These are phyloP conservation scores for Suricata suricatta DNA, from an alignment of 2,113 vertebrate species.

Conservation along the genomic window DNA sequence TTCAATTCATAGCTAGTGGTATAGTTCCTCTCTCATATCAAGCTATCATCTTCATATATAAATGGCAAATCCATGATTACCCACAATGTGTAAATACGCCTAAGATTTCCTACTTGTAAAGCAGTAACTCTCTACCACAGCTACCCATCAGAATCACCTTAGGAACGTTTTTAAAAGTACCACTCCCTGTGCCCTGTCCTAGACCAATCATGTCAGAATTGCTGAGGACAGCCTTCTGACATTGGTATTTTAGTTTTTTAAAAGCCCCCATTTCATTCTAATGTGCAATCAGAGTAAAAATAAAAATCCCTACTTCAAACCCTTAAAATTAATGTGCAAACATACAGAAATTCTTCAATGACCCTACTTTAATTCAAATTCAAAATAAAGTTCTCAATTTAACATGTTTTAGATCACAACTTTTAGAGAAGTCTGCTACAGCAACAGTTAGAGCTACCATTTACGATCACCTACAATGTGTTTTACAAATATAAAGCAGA, in stretches of 20 bases:
- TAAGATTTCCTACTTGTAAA: neutral
- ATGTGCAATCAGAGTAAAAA: neutral
- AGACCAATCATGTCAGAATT: neutral
- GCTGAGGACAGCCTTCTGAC: neutral
- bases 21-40: neutral
- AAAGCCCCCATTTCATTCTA: neutral
- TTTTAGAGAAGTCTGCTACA: neutral
- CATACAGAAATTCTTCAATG: neutral
- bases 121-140: neutral
- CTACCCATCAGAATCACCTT: neutral
- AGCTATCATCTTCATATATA: neutral
- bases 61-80: slow-evolving; percentile 26
- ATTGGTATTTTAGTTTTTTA: neutral
- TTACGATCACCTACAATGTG: neutral
- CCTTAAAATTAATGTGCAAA: neutral
- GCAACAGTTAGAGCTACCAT: neutral
- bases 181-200: neutral
- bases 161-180: neutral
- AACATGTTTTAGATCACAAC: neutral
- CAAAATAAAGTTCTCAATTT: slow-evolving; percentile 20
- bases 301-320: neutral
- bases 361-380: neutral
- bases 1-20: neutral
- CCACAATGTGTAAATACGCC: neutral
- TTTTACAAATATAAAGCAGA: neutral